Percentiles rank a stretch among this genome's conserved stretches.
phyloP scores from a whole-genome alignment of 2,113 vertebrate genomes.

The Oriolus oriolus region DNA sequence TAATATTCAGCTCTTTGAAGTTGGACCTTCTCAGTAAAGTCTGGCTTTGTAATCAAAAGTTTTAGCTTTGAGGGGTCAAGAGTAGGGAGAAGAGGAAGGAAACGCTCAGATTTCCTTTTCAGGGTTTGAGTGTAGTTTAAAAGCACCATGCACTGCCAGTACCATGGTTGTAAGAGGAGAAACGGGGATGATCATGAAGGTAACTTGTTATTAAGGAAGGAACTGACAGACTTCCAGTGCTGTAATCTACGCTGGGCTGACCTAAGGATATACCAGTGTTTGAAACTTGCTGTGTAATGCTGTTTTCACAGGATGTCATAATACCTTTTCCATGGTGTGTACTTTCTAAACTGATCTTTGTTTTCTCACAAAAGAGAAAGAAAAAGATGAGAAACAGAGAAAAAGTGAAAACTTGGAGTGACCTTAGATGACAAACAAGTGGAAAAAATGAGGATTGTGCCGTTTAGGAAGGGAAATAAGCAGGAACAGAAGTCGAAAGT shows the following conservation, averaged over 20 bases:
- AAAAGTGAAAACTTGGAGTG: not conserved
- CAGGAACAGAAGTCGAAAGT: not conserved
- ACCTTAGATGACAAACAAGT: not conserved
- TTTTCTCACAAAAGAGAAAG: not conserved
- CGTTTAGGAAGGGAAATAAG: not conserved
- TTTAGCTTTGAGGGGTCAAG: not conserved
- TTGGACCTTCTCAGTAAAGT: not conserved
- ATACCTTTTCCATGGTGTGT: not conserved
- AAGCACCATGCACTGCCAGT: not conserved
- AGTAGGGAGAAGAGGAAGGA: not conserved
- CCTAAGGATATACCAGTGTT: not conserved
- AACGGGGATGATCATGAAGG: not conserved
- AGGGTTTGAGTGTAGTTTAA: not conserved
- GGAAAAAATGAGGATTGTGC: not conserved
- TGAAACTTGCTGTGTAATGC: not conserved
- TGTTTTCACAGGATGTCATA: not conserved
- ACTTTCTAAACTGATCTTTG: not conserved
- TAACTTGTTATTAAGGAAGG: not conserved
- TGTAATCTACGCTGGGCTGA: not conserved
- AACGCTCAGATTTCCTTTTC: not conserved
- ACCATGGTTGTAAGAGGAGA: not conserved
- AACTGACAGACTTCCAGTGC: not conserved
- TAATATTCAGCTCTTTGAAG: conserved; percentile 12
- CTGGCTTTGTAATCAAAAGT: conserved; percentile 12
- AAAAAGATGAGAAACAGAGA: not conserved